Conservation (phyloP, 2,113 vertebrate genomes). For the Lepus americanus region DNA sequence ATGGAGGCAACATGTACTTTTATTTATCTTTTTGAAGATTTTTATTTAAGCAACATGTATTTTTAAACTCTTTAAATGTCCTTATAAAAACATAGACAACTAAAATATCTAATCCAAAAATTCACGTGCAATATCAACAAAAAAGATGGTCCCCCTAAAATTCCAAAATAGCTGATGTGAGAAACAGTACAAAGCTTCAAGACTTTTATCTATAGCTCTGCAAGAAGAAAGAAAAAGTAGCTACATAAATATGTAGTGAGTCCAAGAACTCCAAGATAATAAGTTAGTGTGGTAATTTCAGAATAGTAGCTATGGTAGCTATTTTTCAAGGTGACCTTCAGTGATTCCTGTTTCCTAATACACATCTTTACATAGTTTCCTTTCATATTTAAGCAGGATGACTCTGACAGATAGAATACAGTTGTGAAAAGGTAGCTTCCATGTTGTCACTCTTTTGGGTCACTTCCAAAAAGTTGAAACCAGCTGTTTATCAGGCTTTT, state of each 20-base stretch:
- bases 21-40: not conserved
- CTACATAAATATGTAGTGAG: not conserved
- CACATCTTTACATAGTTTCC: not conserved
- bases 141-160: not conserved
- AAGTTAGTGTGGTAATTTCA: not conserved
- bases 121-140: not conserved
- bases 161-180: not conserved
- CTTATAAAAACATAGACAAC: not conserved
- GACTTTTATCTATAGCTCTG: not conserved
- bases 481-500: not conserved
- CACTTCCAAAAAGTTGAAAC: not conserved
- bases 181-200: not conserved
- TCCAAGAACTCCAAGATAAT: conserved; percentile 4
- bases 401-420: not conserved
- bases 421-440: conserved; percentile 29
- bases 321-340: not conserved
- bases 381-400: not conserved
- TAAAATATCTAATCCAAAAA: conserved; percentile 14
- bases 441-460: not conserved
- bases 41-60: too few species aligned
- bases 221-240: not conserved
- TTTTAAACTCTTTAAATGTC: not conserved
- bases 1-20: not conserved
- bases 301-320: not conserved
- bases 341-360: conserved; percentile 27